Conservation (phyloP, 2,113 vertebrate genomes). For the Cromileptes altivelis region DNA sequence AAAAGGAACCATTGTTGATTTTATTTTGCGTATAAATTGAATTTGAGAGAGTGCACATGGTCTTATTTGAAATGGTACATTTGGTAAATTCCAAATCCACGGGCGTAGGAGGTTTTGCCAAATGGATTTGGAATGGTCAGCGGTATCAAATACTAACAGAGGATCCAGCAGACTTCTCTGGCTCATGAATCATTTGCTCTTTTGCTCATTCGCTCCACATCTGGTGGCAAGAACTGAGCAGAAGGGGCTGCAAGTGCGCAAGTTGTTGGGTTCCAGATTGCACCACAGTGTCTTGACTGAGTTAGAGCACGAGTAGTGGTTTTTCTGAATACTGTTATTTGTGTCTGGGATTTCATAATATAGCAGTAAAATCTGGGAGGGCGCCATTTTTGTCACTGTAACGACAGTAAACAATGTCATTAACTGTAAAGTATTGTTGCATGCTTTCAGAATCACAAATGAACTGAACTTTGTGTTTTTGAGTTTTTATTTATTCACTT, state of each 20-base stretch:
- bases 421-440: background rate
- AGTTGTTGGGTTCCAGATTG: conserved; percentile 45
- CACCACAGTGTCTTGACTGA: conserved; percentile 52
- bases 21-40: conserved; percentile 39
- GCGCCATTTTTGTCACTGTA: background rate
- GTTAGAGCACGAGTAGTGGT: conserved; percentile 41
- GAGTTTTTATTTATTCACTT: background rate
- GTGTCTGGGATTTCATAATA: conserved; percentile 64
- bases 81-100: conserved; percentile 54
- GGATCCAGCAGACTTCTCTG: conserved; percentile 57
- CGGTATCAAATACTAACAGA: conserved; percentile 46
- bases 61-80: conserved; percentile 56
- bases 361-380: conserved; percentile 35
- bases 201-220: conserved; percentile 72
- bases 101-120: conserved; percentile 47
- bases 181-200: conserved; percentile 61
- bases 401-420: conserved; percentile 1
- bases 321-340: conserved; percentile 43
- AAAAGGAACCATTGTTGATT: conserved; percentile 33
- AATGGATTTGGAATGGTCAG: conserved; percentile 57
- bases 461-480: background rate
- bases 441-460: background rate
- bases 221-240: conserved; percentile 59
- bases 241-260: conserved; percentile 31
- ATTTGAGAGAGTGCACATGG: conserved; percentile 26